Evolutionary conservation across 2,113 vertebrate genomes (phyloP).

Genomic region (Craseonycteris thonglongyai): DNA sequence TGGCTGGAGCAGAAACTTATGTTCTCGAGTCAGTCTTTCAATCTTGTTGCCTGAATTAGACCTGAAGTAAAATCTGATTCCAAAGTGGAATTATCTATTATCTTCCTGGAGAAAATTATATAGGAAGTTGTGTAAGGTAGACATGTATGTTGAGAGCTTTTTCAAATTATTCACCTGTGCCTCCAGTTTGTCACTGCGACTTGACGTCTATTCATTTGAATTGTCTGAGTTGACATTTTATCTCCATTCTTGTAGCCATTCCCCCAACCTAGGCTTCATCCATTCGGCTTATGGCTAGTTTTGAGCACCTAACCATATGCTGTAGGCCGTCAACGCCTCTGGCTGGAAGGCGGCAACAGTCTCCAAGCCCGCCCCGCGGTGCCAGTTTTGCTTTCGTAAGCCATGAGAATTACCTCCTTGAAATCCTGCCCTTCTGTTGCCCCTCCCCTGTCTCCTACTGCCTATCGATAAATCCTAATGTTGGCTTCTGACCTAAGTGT

Average conservation of each 20-base stretch:
- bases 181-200: not conserved
- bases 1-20: not conserved
- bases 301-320: not conserved
- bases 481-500: not conserved
- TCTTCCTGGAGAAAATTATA: not conserved
- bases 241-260: not conserved
- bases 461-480: not conserved
- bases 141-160: not conserved
- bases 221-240: not conserved
- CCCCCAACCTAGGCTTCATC: not conserved
- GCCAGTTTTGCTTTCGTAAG: not conserved
- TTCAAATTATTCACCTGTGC: not conserved
- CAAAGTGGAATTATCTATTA: not conserved
- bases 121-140: not conserved
- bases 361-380: not conserved
- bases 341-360: not conserved
- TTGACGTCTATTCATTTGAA: not conserved
- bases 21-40: not conserved
- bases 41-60: not conserved
- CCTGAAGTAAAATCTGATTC: not conserved
- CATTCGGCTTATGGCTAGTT: not conserved
- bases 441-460: accelerated
- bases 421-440: not conserved
- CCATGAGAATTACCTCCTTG: not conserved
- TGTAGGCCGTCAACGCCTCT: not conserved